Base-by-base conservation (phyloP, 2,113 vertebrate species). In the Coregonus clupeaformis region DNA sequence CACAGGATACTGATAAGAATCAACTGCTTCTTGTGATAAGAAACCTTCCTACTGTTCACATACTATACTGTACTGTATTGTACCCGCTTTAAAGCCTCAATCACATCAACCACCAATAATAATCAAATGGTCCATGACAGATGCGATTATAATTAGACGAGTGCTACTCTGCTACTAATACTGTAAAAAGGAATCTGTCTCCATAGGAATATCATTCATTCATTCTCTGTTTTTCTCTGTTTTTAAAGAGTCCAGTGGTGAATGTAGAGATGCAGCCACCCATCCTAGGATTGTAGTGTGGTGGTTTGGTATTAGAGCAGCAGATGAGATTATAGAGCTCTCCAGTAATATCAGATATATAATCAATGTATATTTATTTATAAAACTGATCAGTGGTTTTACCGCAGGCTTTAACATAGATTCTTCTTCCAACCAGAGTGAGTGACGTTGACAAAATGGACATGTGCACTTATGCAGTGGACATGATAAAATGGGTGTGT, bases 281-380 rank as follows among this genome's bases (percentile, higher is more conserved):
- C 14, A 16, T 59, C 16, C 12, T 0, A 62, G n/a, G 16, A 22
- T 7, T 25, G 25, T n/a, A 62, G 59, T 12, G 59, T 11, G 59
- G 22, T n/a, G 59, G 59, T 18, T 18, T 52, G 49, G 18, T 52
- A 52, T 18, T 12, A 13, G 22, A 62, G n/a, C n/a, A 16, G 66
- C 72, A 83, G 82, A 89, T 90, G 85, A 86, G 69, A 57, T 75
- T 57, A 60, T 20, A 36, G 6, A 57, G 76, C 47, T n/a, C 75
- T 30, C n/a, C 55, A 13, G 45, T 68, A 69, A 78, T 77, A 73
- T 76, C 18, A 67, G 6, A 62, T 25, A 63, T 27, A 60, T 86
- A 86, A 87, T 85, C 83, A 13, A 42, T 11, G 14, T 27, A 65
- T 30, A 12, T n/a, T 22, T 24, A n/a, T 12, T 13, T 36, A 7